These are phyloP conservation scores for Anarhynchus alexandrinus DNA, from an alignment of 2,113 vertebrate genomes.

Conservation along the genomic window DNA sequence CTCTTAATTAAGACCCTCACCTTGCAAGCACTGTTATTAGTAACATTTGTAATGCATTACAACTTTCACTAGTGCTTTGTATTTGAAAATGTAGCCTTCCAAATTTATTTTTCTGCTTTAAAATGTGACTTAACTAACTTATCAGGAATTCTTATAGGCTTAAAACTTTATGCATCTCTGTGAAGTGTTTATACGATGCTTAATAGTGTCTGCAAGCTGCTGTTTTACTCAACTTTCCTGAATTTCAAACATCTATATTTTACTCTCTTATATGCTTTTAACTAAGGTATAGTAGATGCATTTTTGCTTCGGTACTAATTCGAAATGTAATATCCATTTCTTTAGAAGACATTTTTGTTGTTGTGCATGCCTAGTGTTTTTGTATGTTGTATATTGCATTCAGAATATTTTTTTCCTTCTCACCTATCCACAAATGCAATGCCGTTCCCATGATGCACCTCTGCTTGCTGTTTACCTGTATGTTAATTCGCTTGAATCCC, in stretches of 20 bases:
- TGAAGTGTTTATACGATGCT: constrained; percentile 80
- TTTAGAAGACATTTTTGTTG: constrained; percentile 96
- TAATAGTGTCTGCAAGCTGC: constrained; percentile 83
- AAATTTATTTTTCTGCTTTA: background rate
- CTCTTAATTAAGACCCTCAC: background rate
- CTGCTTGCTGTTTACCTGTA: constrained; percentile 99
- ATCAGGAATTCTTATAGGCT: constrained; percentile 75
- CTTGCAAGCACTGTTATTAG: background rate
- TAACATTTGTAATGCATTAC: background rate
- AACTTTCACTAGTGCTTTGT: background rate
- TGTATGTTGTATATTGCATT: constrained; percentile 99
- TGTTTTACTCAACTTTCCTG: constrained; percentile 85
- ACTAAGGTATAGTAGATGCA: constrained; percentile 88
- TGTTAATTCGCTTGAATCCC: constrained; percentile 99
- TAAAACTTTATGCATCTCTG: constrained; percentile 72
- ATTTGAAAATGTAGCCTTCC: background rate
- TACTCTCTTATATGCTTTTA: constrained; percentile 89
- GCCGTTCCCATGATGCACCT: constrained; percentile 99
- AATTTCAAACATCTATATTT: constrained; percentile 88
- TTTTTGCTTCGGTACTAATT: constrained; percentile 95
- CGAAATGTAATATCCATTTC: constrained; percentile 88
- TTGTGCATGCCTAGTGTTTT: constrained; percentile 99
- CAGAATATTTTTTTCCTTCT: constrained; percentile 99
- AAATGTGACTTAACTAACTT: constrained; percentile 71
- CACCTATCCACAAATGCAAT: constrained; percentile 99